A percentile compares a stretch with the other conserved stretches of the same genome.
phyloP scores from a whole-genome alignment of 2,888 invertebrate species.

The Heliothis peltigera region DNA sequence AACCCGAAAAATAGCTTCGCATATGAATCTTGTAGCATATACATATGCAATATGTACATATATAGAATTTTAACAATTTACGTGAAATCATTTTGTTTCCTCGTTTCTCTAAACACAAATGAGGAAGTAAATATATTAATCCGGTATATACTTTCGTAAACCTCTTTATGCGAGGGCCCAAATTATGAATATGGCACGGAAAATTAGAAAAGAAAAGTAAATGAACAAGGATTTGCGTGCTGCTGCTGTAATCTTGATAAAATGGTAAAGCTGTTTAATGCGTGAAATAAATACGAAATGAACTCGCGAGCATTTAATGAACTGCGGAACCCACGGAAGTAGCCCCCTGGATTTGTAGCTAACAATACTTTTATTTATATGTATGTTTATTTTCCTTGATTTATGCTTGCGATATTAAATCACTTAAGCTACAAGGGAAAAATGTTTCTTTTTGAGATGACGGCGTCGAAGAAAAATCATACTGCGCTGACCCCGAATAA shows the following conservation, averaged over 20 bases:
- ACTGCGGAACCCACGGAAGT: conserved; percentile 24
- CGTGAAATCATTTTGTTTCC: conserved; percentile 27
- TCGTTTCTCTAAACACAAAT: conserved; percentile 28
- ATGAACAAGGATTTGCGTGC: conserved; percentile 62
- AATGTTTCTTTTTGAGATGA: too few species aligned
- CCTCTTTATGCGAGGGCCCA: conserved; percentile 48
- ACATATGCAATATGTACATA: too few species aligned
- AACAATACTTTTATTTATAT: conserved; percentile 8
- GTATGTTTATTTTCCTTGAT: conserved; percentile 10
- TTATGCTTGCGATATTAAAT: neutral
- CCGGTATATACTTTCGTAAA: conserved; percentile 46
- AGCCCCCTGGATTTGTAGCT: neutral
- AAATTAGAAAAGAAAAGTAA: conserved; percentile 62
- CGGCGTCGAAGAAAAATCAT: too few species aligned
- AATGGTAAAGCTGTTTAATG: conserved; percentile 55
- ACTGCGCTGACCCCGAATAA: too few species aligned
- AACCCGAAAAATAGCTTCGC: too few species aligned
- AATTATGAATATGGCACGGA: conserved; percentile 60
- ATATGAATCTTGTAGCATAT: too few species aligned
- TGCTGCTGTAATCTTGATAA: conserved; percentile 61
- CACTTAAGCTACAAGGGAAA: too few species aligned
- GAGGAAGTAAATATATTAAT: conserved; percentile 47
- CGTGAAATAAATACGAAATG: conserved; percentile 50
- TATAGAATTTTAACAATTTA: conserved; percentile 23
- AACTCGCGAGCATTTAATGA: conserved; percentile 53